Conservation (phyloP, 2,113 vertebrate genomes). For the Condylura cristata region DNA sequence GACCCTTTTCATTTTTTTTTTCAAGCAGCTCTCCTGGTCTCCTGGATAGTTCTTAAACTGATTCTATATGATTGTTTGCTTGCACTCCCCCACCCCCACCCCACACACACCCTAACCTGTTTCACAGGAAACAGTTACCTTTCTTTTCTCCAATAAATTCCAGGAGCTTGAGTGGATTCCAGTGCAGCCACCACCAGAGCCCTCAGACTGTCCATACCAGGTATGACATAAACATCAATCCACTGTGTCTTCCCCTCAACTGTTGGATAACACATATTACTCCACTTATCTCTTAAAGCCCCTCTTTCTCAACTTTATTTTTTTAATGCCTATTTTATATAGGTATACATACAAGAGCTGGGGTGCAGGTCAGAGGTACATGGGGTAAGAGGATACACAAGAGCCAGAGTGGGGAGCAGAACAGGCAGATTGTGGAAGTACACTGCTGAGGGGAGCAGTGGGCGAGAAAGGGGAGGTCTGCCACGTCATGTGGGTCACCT, state of each 20-base stretch:
- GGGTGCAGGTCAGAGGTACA: too few species aligned
- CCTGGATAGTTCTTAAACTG: neutral
- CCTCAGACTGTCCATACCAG: neutral
- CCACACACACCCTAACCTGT: neutral
- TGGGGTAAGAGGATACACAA: too few species aligned
- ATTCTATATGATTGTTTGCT: neutral
- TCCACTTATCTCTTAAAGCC: neutral
- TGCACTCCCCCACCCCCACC: neutral
- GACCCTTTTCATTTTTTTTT: neutral
- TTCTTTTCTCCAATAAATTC: neutral
- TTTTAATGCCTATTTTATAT: too few species aligned
- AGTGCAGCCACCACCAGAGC: neutral
- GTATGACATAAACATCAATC: neutral
- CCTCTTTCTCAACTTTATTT: neutral
- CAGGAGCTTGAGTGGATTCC: neutral
- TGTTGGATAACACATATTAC: neutral
- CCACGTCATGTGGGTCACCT: too few species aligned
- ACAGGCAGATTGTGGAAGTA: too few species aligned
- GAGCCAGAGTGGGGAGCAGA: too few species aligned
- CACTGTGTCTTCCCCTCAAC: neutral
- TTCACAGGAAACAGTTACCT: neutral
- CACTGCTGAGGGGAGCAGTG: too few species aligned
- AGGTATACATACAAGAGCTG: too few species aligned
- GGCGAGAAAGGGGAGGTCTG: too few species aligned
- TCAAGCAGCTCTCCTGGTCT: neutral